A percentile compares a stretch with the other conserved stretches of the same genome.
Evolutionary conservation across 2,888 invertebrate species (phyloP).

Genomic region (Tenthredo livida): DNA sequence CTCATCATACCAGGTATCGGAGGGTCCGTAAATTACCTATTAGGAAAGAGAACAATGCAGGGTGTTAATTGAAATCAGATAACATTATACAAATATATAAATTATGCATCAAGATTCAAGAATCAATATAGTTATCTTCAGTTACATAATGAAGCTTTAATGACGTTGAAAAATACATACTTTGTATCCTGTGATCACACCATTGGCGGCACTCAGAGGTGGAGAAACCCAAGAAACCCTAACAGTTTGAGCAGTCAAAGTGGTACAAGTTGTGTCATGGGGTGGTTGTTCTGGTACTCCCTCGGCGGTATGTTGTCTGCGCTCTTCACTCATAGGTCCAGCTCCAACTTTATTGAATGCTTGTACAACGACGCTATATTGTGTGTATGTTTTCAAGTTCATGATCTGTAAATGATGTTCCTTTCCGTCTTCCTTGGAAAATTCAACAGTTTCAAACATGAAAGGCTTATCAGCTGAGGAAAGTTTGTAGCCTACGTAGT

Average conservation of each 20-base stretch:
- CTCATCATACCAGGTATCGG: slow-evolving; percentile 95
- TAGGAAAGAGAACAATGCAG: background rate
- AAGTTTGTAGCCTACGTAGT: slow-evolving; percentile 94
- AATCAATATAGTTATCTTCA: no score
- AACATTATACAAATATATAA: background rate
- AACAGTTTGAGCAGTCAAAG: slow-evolving; percentile 96
- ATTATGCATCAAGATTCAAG: no score
- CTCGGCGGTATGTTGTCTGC: slow-evolving; percentile 95
- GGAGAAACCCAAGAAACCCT: slow-evolving; percentile 97
- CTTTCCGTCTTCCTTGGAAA: slow-evolving; percentile 94
- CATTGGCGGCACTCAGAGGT: slow-evolving; percentile 94
- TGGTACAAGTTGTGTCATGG: slow-evolving; percentile 94
- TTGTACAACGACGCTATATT: slow-evolving; percentile 97
- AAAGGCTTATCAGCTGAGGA: slow-evolving; percentile 90
- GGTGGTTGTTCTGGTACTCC: slow-evolving; percentile 96
- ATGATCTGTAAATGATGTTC: slow-evolving; percentile 92
- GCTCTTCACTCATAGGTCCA: slow-evolving; percentile 93
- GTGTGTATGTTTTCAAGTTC: slow-evolving; percentile 94
- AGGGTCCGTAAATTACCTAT: slow-evolving; percentile 91
- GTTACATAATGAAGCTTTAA: background rate
- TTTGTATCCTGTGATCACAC: slow-evolving; percentile 97
- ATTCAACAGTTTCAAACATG: slow-evolving; percentile 94
- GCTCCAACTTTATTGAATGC: slow-evolving; percentile 97
- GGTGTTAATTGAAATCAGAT: background rate
- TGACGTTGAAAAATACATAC: slow-evolving; percentile 60